Evolutionary conservation across 2,113 vertebrate species (phyloP), one percentile per base, ranked within the genome.

Genomic region (Orientallactaga bullata): DNA sequence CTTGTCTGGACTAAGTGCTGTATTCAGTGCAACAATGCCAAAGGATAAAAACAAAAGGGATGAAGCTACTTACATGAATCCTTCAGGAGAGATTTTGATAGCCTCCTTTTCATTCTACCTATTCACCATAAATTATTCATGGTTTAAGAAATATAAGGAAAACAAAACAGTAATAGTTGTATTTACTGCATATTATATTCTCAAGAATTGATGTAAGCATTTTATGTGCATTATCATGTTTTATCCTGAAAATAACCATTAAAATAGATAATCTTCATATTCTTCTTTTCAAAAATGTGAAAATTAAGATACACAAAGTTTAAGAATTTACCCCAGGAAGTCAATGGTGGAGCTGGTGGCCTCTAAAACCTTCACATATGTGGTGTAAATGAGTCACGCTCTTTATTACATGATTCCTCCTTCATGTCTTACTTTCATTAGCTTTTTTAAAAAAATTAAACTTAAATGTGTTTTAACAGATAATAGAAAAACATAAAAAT

Each of bases 121-220:
- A 17, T 11, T 85, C 51, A 71, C 80, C 20, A 65, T 65, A 60
- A 76, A 55, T 92, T 89, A 68, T 51, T 65, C 35, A 58, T 61
- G 55, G 3, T 3, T 72, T 13, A 91, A 26, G 68, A 88, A 60
- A 63, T 7, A 0, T 7, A 86, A 89, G 69, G 42, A 88, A 61
- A 72, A 39, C 24, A 89, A 95, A 91, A 80, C 30, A 92, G 32
- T 63, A 86, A 77, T 17, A 82, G 18, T 84, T 51, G 16, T 17
- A 28, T 84, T 79, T n/a, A 79, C 13, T 9, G 30, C 24, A 20
- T 26, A 61, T 12, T n/a, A 58, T 42, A 78, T 74, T 95, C 85
- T 90, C 39, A 79, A 85, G 58, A 12, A 58, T n/a, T 26, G 32
- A 72, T 68, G 69, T 7, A 90, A 92, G 58, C 12, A 35, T 87